Percentiles rank a stretch among this genome's conserved stretches.
These are phyloP conservation scores for Brachypteracias leptosomus DNA, from an alignment of 2,113 vertebrate species.

Conservation along the genomic window DNA sequence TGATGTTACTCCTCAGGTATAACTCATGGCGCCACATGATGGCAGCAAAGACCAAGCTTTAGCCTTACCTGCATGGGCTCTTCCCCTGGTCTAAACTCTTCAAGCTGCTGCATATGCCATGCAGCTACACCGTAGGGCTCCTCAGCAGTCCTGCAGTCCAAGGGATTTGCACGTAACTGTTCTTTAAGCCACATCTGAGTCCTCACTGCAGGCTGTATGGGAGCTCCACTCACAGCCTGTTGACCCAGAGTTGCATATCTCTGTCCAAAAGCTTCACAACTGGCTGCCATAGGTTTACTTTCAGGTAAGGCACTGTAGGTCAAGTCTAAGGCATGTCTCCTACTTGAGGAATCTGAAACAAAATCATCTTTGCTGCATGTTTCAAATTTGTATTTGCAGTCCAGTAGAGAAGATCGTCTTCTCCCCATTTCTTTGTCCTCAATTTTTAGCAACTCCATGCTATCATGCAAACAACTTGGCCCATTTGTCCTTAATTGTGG, in stretches of 20 bases:
- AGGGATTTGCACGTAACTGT: slow-evolving; percentile 83
- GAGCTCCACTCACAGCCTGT: slow-evolving; percentile 78
- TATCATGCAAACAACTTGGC: slow-evolving; percentile 73
- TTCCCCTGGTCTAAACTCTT: slow-evolving; percentile 70
- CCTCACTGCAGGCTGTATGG: slow-evolving; percentile 86
- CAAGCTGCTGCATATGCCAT: slow-evolving; percentile 77
- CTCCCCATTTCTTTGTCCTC: slow-evolving; percentile 75
- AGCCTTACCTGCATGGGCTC: slow-evolving; percentile 78
- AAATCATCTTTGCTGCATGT: slow-evolving; percentile 76
- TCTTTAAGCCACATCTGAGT: slow-evolving; percentile 97
- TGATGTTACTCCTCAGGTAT: background rate
- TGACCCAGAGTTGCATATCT: slow-evolving; percentile 74
- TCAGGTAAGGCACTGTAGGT: slow-evolving; percentile 87
- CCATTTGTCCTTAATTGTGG: slow-evolving; percentile 72
- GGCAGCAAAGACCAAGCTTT: slow-evolving; percentile 63
- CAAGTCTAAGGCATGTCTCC: slow-evolving; percentile 84
- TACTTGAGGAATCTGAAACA: slow-evolving; percentile 72
- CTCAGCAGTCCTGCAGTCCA: slow-evolving; percentile 79
- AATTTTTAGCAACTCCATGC: slow-evolving; percentile 74
- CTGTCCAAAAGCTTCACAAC: slow-evolving; percentile 68
- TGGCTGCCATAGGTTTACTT: slow-evolving; percentile 59
- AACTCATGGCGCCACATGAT: slow-evolving; percentile 49
- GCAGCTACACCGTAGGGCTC: slow-evolving; percentile 57
- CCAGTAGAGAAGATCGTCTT: slow-evolving; percentile 71
- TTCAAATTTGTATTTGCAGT: slow-evolving; percentile 81